Evolutionary conservation across 1,140 invertebrate species (phyloP).

Genomic region (Bombus ignitus): DNA sequence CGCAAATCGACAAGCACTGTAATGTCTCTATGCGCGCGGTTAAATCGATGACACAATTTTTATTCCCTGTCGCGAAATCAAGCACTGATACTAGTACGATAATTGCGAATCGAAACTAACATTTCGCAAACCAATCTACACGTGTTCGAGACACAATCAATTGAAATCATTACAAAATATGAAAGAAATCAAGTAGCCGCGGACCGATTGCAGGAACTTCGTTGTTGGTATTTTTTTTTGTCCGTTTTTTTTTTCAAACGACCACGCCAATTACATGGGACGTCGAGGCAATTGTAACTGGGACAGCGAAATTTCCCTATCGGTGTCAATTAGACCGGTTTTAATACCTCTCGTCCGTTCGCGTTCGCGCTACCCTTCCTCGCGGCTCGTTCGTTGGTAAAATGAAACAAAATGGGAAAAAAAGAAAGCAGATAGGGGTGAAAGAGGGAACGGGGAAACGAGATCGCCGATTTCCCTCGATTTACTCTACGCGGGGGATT

Average conservation of each 20-base stretch:
- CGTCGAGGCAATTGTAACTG: slow-evolving; percentile 22
- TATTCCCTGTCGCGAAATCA: neutral
- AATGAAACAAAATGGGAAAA: slow-evolving; percentile 27
- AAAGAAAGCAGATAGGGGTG: neutral
- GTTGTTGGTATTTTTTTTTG: slow-evolving; percentile 15
- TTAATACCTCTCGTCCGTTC: slow-evolving; percentile 28
- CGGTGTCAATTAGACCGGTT: slow-evolving; percentile 47
- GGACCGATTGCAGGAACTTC: neutral
- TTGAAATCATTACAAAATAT: slow-evolving; percentile 19
- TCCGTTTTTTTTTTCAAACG: neutral
- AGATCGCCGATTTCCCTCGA: slow-evolving; percentile 36
- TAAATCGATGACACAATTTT: slow-evolving; percentile 17
- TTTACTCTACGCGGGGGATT: slow-evolving; percentile 36
- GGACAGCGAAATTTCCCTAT: slow-evolving; percentile 40
- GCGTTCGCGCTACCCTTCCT: slow-evolving; percentile 24
- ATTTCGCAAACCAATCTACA: neutral
- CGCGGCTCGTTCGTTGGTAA: neutral
- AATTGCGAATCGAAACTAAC: slow-evolving; percentile 9
- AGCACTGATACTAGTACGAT: neutral
- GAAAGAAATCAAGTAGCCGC: slow-evolving; percentile 17
- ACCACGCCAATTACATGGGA: slow-evolving; percentile 22
- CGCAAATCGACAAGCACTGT: neutral
- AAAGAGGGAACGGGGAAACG: neutral
- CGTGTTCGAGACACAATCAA: neutral
- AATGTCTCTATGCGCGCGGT: neutral